Evolutionary conservation across 2,888 invertebrate species (phyloP).

Genomic region (Toxonevra muliebris): DNA sequence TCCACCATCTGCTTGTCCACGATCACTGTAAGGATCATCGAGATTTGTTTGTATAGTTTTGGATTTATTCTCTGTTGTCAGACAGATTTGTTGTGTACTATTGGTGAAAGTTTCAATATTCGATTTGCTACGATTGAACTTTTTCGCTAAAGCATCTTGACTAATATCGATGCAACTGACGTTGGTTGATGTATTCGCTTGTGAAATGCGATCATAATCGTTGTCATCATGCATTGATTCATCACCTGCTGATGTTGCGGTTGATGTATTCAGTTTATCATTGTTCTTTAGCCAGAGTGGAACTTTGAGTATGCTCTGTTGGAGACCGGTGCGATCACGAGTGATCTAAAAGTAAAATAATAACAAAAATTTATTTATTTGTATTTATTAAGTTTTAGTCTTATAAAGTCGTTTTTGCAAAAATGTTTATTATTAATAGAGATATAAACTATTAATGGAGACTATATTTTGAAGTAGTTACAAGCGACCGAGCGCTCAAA

Average conservation of each 20-base stretch:
- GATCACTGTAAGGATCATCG: conserved; percentile 57
- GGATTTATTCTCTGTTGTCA: conserved; percentile 41
- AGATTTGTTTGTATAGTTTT: conserved; percentile 44
- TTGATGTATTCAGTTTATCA: conserved; percentile 50
- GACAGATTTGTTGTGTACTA: conserved; percentile 55
- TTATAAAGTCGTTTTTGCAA: neutral
- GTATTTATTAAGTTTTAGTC: neutral
- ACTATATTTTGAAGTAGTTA: too few species aligned
- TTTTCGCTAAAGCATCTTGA: conserved; percentile 51
- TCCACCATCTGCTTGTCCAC: conserved; percentile 74
- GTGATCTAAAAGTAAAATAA: conserved; percentile 67
- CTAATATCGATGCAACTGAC: conserved; percentile 58
- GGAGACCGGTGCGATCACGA: conserved; percentile 88
- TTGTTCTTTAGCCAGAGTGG: conserved; percentile 65
- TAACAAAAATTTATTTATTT: neutral
- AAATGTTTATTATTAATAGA: too few species aligned
- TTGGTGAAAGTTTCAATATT: conserved; percentile 60
- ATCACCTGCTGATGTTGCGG: conserved; percentile 19
- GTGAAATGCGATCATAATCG: conserved; percentile 45
- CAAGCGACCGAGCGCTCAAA: too few species aligned
- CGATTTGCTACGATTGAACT: conserved; percentile 63
- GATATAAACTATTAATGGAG: too few species aligned
- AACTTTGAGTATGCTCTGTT: conserved; percentile 85
- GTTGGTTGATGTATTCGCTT: conserved; percentile 42
- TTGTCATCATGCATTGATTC: conserved; percentile 27